Evolutionary conservation across 2,888 invertebrate genomes (phyloP), one percentile per base, ranked within the genome.

Genomic region (Drosophila parthenogenetica): DNA sequence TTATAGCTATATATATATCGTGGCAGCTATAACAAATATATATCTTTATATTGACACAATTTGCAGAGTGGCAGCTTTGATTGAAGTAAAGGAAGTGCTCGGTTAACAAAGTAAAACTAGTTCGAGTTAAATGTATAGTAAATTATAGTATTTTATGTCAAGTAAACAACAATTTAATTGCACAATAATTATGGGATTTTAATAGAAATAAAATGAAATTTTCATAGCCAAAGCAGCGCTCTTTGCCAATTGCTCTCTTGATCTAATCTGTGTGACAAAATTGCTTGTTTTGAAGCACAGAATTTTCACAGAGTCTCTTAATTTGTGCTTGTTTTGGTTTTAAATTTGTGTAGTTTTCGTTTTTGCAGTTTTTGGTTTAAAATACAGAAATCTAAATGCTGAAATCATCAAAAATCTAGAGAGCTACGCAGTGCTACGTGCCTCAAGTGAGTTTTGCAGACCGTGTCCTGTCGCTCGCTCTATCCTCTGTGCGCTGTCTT

Each of bases 381-480:
- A 60, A 46, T 59, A 32, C 37, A 22, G 37, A 25, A 17, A 32
- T 55, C 29, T 3, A 45, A 66, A 40, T 46, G 54, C 59, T 43
- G 10, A 50, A 65, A 59, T 69, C 49, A 55, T 60, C 63, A 51
- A 51, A 71, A 60, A 57, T 58, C 54, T 17, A 10, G 17, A 16
- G 51, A 48, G 46, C 55, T 45, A 50, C 45, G 48, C 69, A 19
- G 42, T n/a, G 19, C 37, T 37, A 54, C 49, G 57, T 72, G 64
- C 49, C 57, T 58, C 16, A 45, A 64, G 39, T 50, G 55, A 8
- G 11, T 32, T 60, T 8, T n/a, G n/a, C n/a, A n/a, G 7, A 19
- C 22, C n/a, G 22, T 22, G n/a, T 45, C n/a, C 45, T 7, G 48
- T 49, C 16, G 14, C 0, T 5, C 22, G 22, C 22, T 13, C 4